phyloP scores from a whole-genome alignment of 2,797 vertebrate species.

The Darevskia nairensis region DNA sequence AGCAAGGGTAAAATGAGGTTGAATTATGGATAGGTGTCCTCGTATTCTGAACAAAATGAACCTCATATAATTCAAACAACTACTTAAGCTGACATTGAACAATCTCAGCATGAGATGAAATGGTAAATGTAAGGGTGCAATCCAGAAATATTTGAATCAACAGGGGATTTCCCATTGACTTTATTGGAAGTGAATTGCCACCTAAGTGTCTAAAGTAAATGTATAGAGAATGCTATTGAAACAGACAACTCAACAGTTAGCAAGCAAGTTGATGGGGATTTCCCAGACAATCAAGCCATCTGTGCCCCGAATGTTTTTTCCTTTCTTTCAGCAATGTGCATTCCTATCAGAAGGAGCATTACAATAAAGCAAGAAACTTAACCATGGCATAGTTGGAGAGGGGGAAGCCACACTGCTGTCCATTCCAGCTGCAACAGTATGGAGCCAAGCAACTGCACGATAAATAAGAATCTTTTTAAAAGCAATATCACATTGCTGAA shows the following conservation, averaged over 20 bases:
- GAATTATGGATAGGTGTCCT: not conserved
- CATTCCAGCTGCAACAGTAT: not conserved
- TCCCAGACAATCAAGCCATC: slow-evolving; percentile 7
- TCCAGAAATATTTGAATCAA: slow-evolving; percentile 26
- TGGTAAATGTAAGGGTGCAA: not conserved
- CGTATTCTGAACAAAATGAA: slow-evolving; percentile 18
- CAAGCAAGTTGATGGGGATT: not conserved
- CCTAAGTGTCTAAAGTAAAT: not conserved
- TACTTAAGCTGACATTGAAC: slow-evolving; percentile 8
- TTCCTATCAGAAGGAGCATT: slow-evolving; percentile 4
- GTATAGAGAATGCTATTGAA: not conserved
- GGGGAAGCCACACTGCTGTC: too few relatives aligned
- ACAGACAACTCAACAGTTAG: not conserved
- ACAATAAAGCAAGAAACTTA: not conserved
- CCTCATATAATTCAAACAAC: slow-evolving; percentile 7
- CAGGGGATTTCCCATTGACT: not conserved
- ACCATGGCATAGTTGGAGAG: not conserved
- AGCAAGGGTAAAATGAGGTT: not conserved
- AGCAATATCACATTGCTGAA: not conserved
- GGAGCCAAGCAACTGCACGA: not conserved
- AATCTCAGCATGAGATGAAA: not conserved
- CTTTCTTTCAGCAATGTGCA: not conserved
- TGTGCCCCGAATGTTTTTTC: not conserved
- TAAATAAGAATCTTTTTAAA: not conserved
- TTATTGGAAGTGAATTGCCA: not conserved